Base-by-base conservation (phyloP, 37 sponge, comb jelly and placozoan genomes). In the Tethya wilhelma region DNA sequence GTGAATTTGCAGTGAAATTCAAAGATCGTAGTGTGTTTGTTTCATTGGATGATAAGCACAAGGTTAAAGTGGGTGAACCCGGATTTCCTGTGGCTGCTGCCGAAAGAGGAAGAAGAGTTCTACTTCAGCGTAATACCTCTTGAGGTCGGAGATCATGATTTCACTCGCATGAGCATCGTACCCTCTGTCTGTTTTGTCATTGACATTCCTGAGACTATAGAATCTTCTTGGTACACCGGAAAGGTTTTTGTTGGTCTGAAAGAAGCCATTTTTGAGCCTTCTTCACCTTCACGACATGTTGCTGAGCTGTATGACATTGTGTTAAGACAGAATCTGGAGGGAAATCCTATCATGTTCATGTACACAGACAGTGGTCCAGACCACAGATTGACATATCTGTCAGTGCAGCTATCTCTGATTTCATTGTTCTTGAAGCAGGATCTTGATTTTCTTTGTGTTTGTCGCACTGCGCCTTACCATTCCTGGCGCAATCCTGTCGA, bases 301-400 rank as follows among this genome's bases (percentile, higher is more conserved):
- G 36, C 75, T 66, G 90, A 89, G 58, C 75, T 83, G 14, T 56
- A 7, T 73, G 14, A 6, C 11, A 5, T 77, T 20, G 9, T 67
- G 5, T 31, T 30, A 6, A 6, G 7, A 4, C 17, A 31, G 8
- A 8, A 4, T 6, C 17, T 36, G 2, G 7, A 33, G 19, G 9
- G 43, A 28, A 73, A 79, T 26, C 41, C 67, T 30, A 59, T 89
- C 14, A 56, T 89, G 8, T 78, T 72, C 53, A 8, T 89, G 58
- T 89, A 89, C 63, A 71, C 71, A 25, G 84, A 89, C 78, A 79
- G 89, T 60, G 89, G 84, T 25, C 81, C 88, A 2, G 88, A 87
- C 62, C 79, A 79, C 37, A 26, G 73, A 20, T 26, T 79, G 14
- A 78, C 87, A 14, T 78, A 57, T 67, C 2, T 76, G 4, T 74